These are phyloP conservation scores for Cercopithecus mona DNA, from an alignment of 2,113 vertebrate species.

Conservation along the genomic window DNA sequence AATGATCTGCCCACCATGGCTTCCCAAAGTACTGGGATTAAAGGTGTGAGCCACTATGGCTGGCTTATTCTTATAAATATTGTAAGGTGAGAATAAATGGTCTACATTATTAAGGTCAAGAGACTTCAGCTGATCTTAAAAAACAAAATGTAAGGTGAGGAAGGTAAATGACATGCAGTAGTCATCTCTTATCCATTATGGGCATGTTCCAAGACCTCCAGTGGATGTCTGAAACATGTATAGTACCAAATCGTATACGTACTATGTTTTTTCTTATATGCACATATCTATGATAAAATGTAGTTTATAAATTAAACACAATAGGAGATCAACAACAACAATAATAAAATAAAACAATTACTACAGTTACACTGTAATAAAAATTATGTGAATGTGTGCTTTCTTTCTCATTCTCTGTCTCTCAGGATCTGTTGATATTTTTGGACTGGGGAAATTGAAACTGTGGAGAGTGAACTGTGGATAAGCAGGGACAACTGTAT, in stretches of 20 bases:
- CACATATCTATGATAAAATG: neutral
- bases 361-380: neutral
- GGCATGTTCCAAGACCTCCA: neutral
- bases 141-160: neutral
- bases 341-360: neutral
- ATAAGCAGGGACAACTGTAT: neutral
- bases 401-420: neutral
- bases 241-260: neutral
- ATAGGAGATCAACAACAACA: neutral
- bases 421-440: neutral
- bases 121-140: slow-evolving; percentile 28
- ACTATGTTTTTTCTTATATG: neutral
- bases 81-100: neutral
- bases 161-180: neutral
- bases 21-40: no score
- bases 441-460: neutral
- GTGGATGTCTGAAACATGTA: neutral
- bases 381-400: neutral
- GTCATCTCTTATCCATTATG: neutral
- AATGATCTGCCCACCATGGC: no score
- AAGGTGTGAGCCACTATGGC: no score
- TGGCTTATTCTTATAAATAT: neutral
- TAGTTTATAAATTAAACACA: neutral
- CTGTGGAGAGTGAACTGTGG: neutral
- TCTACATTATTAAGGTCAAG: neutral